Evolutionary conservation across 1,140 invertebrate genomes (phyloP), one percentile per base, ranked within the genome.

Genomic region (Bombyx mandarina): DNA sequence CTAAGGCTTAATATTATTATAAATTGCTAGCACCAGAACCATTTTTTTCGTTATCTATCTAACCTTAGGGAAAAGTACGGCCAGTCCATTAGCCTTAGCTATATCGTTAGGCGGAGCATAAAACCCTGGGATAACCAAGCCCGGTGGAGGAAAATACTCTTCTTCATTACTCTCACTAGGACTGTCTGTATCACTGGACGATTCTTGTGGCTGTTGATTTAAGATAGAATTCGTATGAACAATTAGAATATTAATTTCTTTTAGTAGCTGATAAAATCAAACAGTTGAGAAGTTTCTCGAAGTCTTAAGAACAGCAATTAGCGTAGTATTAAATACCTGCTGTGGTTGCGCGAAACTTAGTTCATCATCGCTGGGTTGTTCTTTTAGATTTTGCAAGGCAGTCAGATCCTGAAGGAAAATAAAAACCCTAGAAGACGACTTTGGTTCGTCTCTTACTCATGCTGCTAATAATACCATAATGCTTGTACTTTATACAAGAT

Each of bases 61-160:
- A 70, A 85, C 83, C 47, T 72, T 85, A 9, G 80, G 77, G 61
- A 87, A 87, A 10, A 85, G 51, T 42, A 85, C 60, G 42, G 75
- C 75, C 3, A 87, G 57, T 6, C 75, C 84, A 43, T 87, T 87
- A 0, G 71, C 66, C 57, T 85, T 87, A 9, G 84, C 80, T 6
- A 87, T 69, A 43, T 87, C 80, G 47, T 77, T 87, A 0, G 82
- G 78, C 1, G 83, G 83, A 12, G 80, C 65, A 52, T 87, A 87
- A 43, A 87, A 80, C 0, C 79, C 82, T 18, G 82, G 84, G 43
- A 87, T 71, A 1, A 79, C 12, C 5, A 84, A 68, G 10, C 77
- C 81, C 6, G 77, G 22, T 2, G 82, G 84, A 1, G 84, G 82
- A 35, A 82, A 79, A 54, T 87, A 82, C 48, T 84, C 84, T 7